Percentiles rank a stretch among this genome's conserved stretches.
phyloP scores from a whole-genome alignment of 2,797 vertebrate species.

The Balearica regulorum region DNA sequence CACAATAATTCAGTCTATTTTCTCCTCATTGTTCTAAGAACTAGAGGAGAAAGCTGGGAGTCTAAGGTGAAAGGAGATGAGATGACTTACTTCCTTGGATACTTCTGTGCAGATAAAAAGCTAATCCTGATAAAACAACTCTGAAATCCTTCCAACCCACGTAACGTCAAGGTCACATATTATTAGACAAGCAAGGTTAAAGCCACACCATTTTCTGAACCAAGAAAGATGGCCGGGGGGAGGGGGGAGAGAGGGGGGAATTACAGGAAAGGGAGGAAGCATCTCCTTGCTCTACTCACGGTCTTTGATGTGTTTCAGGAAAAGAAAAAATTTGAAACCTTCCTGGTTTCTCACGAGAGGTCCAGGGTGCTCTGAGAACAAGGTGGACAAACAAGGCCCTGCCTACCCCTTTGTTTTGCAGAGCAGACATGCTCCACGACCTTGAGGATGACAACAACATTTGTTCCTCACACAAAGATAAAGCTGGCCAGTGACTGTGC shows the following conservation, averaged over 20 bases:
- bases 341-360: constrained; percentile 42
- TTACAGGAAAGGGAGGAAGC: neutral
- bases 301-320: constrained; percentile 59
- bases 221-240: neutral
- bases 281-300: constrained; percentile 39
- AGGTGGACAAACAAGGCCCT: constrained; percentile 37
- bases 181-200: constrained; percentile 70
- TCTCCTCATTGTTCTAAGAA: constrained; percentile 55
- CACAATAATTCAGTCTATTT: constrained; percentile 58
- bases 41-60: constrained; percentile 62
- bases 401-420: constrained; percentile 35
- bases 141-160: constrained; percentile 74
- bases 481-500: constrained; percentile 34
- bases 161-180: constrained; percentile 69
- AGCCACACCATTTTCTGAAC: constrained; percentile 60
- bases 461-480: constrained; percentile 70
- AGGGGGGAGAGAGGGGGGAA: neutral
- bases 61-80: constrained; percentile 70
- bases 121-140: constrained; percentile 75
- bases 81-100: constrained; percentile 66
- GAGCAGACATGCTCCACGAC: constrained; percentile 43
- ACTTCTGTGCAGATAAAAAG: constrained; percentile 72
- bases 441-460: constrained; percentile 66
- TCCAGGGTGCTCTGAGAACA: constrained; percentile 35
- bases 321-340: constrained; percentile 42